A percentile compares a stretch with the other conserved stretches of the same genome.
phyloP scores from a whole-genome alignment of 2,113 vertebrate species.

The Sceloporus undulatus region DNA sequence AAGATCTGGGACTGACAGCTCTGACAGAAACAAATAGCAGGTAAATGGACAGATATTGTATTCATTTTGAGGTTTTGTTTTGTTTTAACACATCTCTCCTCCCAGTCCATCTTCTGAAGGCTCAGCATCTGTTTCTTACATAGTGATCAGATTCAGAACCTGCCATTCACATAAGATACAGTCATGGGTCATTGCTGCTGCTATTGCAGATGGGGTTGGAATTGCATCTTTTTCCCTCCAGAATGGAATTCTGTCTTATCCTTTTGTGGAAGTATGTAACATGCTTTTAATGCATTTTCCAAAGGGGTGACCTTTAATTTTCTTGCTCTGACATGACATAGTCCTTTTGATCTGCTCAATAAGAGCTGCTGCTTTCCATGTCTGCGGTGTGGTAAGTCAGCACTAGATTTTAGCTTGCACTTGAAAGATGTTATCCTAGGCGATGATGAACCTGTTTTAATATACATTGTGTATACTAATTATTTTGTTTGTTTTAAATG shows the following conservation, averaged over 20 bases:
- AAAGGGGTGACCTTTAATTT: constrained; percentile 36
- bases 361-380: constrained; percentile 47
- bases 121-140: constrained; percentile 64
- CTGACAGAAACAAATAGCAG: constrained; percentile 74
- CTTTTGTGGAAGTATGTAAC: constrained; percentile 22
- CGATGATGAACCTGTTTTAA: too few species aligned
- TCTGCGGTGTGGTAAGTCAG: too few species aligned
- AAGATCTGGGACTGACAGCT: constrained; percentile 68
- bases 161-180: constrained; percentile 58
- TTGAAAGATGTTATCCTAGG: too few species aligned
- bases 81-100: constrained; percentile 61
- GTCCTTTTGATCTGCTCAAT: constrained; percentile 50
- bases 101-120: constrained; percentile 33
- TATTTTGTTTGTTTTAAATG: too few species aligned
- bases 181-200: constrained; percentile 57
- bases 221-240: constrained; percentile 39
- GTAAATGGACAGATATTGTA: constrained; percentile 58
- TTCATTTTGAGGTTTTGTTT: constrained; percentile 59
- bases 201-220: constrained; percentile 74
- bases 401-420: too few species aligned
- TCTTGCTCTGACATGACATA: constrained; percentile 42
- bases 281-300: constrained; percentile 36
- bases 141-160: constrained; percentile 63
- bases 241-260: constrained; percentile 14
- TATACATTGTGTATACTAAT: too few species aligned